phyloP scores from a whole-genome alignment of 2,797 vertebrate species.

The Muscicapa comitata region DNA sequence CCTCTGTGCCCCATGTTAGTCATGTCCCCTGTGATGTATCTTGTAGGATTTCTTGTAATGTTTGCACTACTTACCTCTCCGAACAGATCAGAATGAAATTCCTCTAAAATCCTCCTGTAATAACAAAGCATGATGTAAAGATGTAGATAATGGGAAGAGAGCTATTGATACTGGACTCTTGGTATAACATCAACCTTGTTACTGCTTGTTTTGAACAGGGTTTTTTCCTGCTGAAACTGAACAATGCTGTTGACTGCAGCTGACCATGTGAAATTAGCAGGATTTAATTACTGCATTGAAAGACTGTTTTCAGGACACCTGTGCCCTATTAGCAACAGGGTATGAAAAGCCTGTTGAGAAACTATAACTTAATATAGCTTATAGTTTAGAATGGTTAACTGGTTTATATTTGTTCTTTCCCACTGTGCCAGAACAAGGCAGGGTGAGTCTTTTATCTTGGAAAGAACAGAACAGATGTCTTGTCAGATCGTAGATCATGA shows the following conservation, averaged over 20 bases:
- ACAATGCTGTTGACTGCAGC: not conserved
- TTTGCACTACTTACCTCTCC: not conserved
- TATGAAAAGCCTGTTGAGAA: constrained; percentile 68
- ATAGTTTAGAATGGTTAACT: constrained; percentile 73
- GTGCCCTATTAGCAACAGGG: constrained; percentile 46
- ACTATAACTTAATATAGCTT: constrained; percentile 69
- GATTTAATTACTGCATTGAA: constrained; percentile 45
- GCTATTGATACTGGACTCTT: not conserved
- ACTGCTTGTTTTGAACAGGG: not conserved
- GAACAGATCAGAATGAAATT: not conserved
- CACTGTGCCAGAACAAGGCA: constrained; percentile 62
- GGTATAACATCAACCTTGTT: not conserved
- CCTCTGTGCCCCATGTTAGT: accelerated
- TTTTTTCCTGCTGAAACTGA: not conserved
- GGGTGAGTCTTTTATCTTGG: constrained; percentile 54
- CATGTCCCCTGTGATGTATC: not conserved
- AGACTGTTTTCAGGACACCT: constrained; percentile 61
- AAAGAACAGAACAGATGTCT: constrained; percentile 74
- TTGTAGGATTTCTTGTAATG: not conserved
- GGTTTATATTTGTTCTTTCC: constrained; percentile 63
- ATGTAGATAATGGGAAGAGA: not conserved
- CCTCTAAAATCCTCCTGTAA: not conserved
- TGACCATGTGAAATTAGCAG: not conserved
- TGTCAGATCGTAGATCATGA: constrained; percentile 75
- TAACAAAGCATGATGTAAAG: not conserved